Percentiles rank a stretch among this genome's conserved stretches.
These are phyloP conservation scores for Polia nebulosa DNA, from an alignment of 2,888 invertebrate species.

Conservation along the genomic window DNA sequence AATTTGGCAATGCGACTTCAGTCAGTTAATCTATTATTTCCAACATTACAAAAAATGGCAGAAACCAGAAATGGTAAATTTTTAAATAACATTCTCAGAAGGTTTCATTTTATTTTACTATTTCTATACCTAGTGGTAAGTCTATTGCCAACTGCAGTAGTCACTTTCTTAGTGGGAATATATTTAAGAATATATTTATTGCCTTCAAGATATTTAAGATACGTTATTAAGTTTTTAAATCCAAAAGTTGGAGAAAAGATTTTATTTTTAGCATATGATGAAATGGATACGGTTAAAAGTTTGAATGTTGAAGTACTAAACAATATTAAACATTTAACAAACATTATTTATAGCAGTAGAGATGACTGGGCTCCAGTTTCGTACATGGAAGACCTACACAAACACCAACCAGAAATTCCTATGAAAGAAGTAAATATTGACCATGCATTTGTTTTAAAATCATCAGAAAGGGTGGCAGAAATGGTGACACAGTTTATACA, in stretches of 20 bases:
- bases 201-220: conserved; percentile 86
- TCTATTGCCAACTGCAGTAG: conserved; percentile 89
- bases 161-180: conserved; percentile 87
- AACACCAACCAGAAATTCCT: conserved; percentile 76
- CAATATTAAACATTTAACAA: conserved; percentile 90
- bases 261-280: conserved; percentile 94
- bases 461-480: conserved; percentile 91
- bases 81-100: conserved; percentile 92
- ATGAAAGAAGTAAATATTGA: conserved; percentile 81
- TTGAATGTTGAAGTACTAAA: conserved; percentile 92
- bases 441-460: conserved; percentile 96
- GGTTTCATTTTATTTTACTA: conserved; percentile 75
- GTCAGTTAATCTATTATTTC: conserved; percentile 95
- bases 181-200: conserved; percentile 90
- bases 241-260: conserved; percentile 92
- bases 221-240: conserved; percentile 91
- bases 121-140: conserved; percentile 83
- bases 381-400: conserved; percentile 92
- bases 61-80: conserved; percentile 93
- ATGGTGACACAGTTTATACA: conserved; percentile 80
- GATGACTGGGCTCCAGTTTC: conserved; percentile 96
- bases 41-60: conserved; percentile 96
- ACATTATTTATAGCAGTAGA: conserved; percentile 94
- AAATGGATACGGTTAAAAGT: conserved; percentile 94
- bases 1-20: conserved; percentile 89